Conservation (phyloP, 2,888 invertebrate species). For the Drosophila falleni region DNA sequence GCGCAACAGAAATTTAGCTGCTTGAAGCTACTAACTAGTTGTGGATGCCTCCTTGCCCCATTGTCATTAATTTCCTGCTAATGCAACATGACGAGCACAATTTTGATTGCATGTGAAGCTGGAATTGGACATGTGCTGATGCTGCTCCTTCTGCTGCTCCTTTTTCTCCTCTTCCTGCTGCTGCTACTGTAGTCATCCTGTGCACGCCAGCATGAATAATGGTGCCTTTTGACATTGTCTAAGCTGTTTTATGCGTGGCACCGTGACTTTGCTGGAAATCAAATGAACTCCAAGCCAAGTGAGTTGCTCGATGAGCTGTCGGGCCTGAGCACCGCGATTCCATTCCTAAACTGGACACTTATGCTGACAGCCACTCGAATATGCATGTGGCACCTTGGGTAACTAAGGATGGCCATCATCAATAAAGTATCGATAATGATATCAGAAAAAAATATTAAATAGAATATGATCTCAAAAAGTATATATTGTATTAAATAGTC, state of each 20-base stretch:
- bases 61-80: conserved; percentile 52
- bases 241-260: conserved; percentile 78
- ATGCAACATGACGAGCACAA: conserved; percentile 62
- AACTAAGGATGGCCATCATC: background rate
- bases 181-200: background rate
- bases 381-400: conserved; percentile 60
- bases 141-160: background rate
- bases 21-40: conserved; percentile 17
- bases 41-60: background rate
- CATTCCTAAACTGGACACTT: conserved; percentile 40
- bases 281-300: conserved; percentile 45
- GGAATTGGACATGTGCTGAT: conserved; percentile 29
- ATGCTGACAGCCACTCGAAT: conserved; percentile 53
- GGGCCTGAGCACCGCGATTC: background rate
- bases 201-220: conserved; percentile 69
- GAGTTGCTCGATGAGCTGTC: conserved; percentile 38
- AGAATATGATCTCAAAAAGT: background rate
- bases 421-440: background rate
- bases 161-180: background rate
- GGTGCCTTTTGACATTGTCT: conserved; percentile 80
- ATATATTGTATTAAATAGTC: too few relatives aligned
- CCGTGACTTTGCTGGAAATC: conserved; percentile 73
- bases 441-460: background rate
- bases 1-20: conserved; percentile 56
- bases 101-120: conserved; percentile 47